A percentile compares a stretch with the other conserved stretches of the same genome.
Conservation (phyloP, 1,140 invertebrate species). For the Drosophila sp. region DNA sequence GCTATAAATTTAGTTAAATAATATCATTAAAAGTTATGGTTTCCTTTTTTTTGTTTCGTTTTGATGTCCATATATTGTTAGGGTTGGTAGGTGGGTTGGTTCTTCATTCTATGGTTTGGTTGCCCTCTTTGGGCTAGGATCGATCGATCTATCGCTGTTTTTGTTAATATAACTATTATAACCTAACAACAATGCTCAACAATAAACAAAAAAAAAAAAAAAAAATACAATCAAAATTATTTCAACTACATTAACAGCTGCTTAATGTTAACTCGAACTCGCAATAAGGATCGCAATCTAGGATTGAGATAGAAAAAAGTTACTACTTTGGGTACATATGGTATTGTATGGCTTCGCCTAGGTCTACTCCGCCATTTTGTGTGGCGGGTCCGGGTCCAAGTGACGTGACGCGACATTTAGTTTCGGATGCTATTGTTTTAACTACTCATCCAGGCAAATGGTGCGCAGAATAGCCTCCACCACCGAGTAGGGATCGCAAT, state of each 20-base stretch:
- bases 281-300: background rate
- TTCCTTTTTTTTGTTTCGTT: constrained; percentile 21
- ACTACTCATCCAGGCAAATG: constrained; percentile 88
- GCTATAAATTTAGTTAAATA: constrained; percentile 70
- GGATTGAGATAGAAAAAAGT: constrained; percentile 19
- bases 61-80: constrained; percentile 17
- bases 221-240: constrained; percentile 10
- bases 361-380: constrained; percentile 14
- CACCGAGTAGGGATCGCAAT: constrained; percentile 93
- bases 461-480: constrained; percentile 89
- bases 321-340: constrained; percentile 57
- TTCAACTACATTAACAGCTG: constrained; percentile 24
- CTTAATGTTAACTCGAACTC: constrained; percentile 27
- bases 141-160: constrained; percentile 11
- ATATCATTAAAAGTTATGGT: constrained; percentile 71
- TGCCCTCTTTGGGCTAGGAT: background rate
- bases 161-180: constrained; percentile 28
- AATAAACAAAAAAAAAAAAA: constrained; percentile 45
- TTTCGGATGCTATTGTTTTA: background rate
- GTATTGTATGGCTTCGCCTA: constrained; percentile 43
- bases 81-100: constrained; percentile 22
- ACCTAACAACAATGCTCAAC: constrained; percentile 49
- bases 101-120: background rate
- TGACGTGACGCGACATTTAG: background rate
- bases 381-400: constrained; percentile 34